A percentile compares a stretch with the other conserved stretches of the same genome.
Conservation (phyloP, 2,888 invertebrate genomes). For the Trilocha varians region DNA sequence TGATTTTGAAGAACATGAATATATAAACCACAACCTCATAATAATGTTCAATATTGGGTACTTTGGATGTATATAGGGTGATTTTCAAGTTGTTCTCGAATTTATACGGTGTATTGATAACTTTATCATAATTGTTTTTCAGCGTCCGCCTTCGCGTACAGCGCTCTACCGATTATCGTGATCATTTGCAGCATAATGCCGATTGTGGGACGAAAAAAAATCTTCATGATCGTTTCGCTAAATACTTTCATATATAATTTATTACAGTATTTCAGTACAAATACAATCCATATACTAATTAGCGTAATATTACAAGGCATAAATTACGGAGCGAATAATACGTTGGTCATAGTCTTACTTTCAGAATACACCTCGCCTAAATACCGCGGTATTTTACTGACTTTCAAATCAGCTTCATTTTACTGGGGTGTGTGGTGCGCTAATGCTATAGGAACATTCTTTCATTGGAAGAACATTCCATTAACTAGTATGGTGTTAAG, state of each 20-base stretch:
- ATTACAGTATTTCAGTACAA: slow-evolving; percentile 23
- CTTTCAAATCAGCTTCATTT: slow-evolving; percentile 24
- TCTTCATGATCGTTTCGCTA: not conserved
- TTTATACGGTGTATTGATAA: not conserved
- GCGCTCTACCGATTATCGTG: slow-evolving; percentile 14
- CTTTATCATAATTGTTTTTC: not conserved
- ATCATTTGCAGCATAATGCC: slow-evolving; percentile 12
- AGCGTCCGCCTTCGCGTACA: slow-evolving; percentile 18
- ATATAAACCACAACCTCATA: no score
- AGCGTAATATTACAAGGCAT: slow-evolving; percentile 29
- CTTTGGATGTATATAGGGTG: not conserved
- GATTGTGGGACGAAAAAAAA: slow-evolving; percentile 13
- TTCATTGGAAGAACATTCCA: slow-evolving; percentile 27
- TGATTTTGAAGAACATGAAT: no score
- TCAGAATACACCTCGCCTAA: slow-evolving; percentile 27
- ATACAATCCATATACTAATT: slow-evolving; percentile 22
- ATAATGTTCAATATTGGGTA: not conserved
- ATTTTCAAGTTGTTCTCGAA: not conserved
- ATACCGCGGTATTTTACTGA: slow-evolving; percentile 26
- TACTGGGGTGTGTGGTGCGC: slow-evolving; percentile 29
- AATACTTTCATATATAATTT: slow-evolving; percentile 18
- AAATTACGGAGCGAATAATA: slow-evolving; percentile 19
- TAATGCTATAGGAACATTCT: slow-evolving; percentile 28
- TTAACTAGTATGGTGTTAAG: slow-evolving; percentile 19
- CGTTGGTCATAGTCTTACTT: slow-evolving; percentile 18